These are phyloP conservation scores for Electrophaes corylata DNA, from an alignment of 2,888 invertebrate genomes.

Conservation along the genomic window DNA sequence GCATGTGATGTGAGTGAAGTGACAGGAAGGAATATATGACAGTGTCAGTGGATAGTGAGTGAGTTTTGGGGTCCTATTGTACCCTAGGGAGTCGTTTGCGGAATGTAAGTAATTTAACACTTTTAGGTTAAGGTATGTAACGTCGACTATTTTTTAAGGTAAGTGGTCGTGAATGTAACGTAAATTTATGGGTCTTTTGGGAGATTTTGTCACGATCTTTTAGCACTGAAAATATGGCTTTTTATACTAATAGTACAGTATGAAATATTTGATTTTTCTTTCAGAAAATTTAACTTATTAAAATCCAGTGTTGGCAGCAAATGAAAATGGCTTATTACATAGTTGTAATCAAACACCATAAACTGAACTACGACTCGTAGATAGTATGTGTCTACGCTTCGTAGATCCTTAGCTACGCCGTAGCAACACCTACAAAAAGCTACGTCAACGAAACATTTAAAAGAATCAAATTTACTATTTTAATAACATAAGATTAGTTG, in stretches of 20 bases:
- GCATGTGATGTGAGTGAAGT: slow-evolving; percentile 35
- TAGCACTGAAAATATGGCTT: neutral
- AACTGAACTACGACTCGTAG: too few relatives aligned
- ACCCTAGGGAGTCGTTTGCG: slow-evolving; percentile 14
- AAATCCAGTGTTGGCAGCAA: too few relatives aligned
- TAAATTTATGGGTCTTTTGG: slow-evolving; percentile 15
- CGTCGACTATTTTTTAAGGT: slow-evolving; percentile 2
- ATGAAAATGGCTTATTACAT: too few relatives aligned
- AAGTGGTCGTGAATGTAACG: slow-evolving; percentile 9
- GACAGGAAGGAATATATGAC: slow-evolving; percentile 18
- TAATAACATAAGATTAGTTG: too few relatives aligned
- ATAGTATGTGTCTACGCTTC: slow-evolving; percentile 1
- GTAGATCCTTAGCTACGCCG: slow-evolving; percentile 15
- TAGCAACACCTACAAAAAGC: too few relatives aligned
- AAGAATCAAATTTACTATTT: too few relatives aligned
- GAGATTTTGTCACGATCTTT: slow-evolving; percentile 11
- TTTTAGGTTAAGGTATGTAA: slow-evolving; percentile 10
- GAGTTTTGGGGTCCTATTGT: slow-evolving; percentile 4
- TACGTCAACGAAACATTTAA: neutral
- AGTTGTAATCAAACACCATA: too few relatives aligned
- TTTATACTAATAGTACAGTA: neutral
- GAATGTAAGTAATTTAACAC: slow-evolving; percentile 26
- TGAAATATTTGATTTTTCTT: too few relatives aligned
- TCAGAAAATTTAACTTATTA: too few relatives aligned
- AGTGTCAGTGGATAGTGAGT: slow-evolving; percentile 25